A percentile compares a stretch with the other conserved stretches of the same genome.
Conservation (phyloP, 2,797 vertebrate genomes). For the Paramormyrops hopkinsi region DNA sequence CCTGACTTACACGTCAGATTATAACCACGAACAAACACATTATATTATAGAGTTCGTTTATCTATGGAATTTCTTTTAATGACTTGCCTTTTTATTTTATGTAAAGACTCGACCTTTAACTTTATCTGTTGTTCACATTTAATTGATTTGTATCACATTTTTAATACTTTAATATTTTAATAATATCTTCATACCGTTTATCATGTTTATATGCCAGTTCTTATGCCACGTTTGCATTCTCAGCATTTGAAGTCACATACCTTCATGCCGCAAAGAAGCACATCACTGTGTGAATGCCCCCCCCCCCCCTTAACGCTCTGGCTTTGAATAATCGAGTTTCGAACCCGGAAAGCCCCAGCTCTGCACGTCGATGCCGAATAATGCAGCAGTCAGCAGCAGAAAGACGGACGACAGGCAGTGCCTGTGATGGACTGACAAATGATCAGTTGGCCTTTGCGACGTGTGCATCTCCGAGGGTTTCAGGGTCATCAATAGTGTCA, state of each 20-base stretch:
- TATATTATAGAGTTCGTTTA: neutral
- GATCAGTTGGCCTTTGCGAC: constrained; percentile 17
- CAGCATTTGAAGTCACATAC: neutral
- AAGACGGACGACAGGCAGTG: constrained; percentile 46
- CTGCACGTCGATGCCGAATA: constrained; percentile 22
- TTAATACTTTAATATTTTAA: neutral
- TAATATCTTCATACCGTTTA: neutral
- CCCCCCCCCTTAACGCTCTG: neutral
- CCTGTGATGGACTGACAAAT: constrained; percentile 39
- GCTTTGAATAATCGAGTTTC: constrained; percentile 24
- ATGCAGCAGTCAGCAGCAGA: constrained; percentile 34
- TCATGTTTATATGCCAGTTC: neutral
- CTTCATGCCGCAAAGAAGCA: neutral
- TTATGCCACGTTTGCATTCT: neutral
- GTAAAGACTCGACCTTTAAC: neutral
- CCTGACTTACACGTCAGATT: neutral
- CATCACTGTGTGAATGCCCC: neutral
- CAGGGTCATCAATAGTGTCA: constrained; percentile 54
- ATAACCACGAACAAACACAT: neutral
- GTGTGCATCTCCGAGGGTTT: constrained; percentile 46
- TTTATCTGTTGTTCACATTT: neutral
- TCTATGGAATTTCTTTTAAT: neutral
- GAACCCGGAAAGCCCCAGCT: constrained; percentile 27
- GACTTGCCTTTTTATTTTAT: neutral
- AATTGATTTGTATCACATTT: neutral